Evolutionary conservation across 2,888 invertebrate genomes (phyloP), one percentile per base, ranked within the genome.

Genomic region (Nineta flava): DNA sequence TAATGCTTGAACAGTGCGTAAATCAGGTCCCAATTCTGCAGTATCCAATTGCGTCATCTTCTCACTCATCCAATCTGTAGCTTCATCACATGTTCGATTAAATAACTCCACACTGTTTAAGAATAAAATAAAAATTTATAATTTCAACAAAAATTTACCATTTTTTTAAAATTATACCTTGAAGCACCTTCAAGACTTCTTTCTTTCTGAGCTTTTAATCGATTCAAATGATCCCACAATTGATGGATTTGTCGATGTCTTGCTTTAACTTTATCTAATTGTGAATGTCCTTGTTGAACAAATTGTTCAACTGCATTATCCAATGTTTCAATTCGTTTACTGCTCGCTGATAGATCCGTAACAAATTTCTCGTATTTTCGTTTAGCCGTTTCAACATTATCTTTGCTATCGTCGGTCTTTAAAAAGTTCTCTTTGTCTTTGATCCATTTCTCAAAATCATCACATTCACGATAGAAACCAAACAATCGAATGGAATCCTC

Each of bases 361-460:
- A 96, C 79, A 67, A 97, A 87, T 71, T 93, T 91, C 80, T 96
- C 95, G 65, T 94, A 96, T 68, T 94, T 94, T 62, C 93, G 79
- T 67, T 90, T 88, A 26, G 93, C 92, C 41, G 85, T 88, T 57
- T 92, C 92, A 10, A 96, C 92, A 58, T 85, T 88, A 55, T 95
- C 93, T 12, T 80, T 78, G 1, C 82, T 78, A 53, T 94, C 93
- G 47, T 90, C 87, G 3, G 83, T 75, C 43, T 84, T 72, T 49
- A 94, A 72, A 71, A 94, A 76, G 61, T 84, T 82, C 63, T 95
- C 94, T 67, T 94, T 94, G 55, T 96, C 96, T 59, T 83, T 86
- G 67, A 96, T 93, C 96, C 97, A 99, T 58, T 83, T 83, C 66
- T 96, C 95, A 63, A 99, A 95, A 68, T 94, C 94, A 60, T 96